These are phyloP conservation scores for Tethea ocularis DNA, from an alignment of 2,888 invertebrate genomes.

Conservation along the genomic window DNA sequence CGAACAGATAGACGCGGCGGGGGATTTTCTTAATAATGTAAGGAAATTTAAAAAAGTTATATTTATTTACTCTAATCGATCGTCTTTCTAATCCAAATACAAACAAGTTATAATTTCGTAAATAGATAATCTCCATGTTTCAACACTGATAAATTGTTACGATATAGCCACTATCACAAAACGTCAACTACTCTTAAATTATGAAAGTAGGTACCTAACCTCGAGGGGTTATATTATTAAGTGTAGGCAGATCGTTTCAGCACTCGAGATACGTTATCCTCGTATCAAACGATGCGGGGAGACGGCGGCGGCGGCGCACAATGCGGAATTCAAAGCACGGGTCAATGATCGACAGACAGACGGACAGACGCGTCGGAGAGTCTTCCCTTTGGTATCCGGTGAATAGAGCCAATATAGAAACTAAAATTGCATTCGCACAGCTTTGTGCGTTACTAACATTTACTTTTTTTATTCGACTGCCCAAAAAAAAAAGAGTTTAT, in stretches of 20 bases:
- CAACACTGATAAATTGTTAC: neutral
- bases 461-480: no score
- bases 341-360: slow-evolving; percentile 51
- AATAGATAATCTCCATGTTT: no score
- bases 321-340: slow-evolving; percentile 50
- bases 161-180: neutral
- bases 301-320: slow-evolving; percentile 27
- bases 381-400: slow-evolving; percentile 28
- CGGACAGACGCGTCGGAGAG: slow-evolving; percentile 29
- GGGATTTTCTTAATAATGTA: no score
- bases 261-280: slow-evolving; percentile 10
- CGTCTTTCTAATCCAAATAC: no score
- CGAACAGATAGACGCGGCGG: no score
- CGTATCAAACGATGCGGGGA: slow-evolving; percentile 31
- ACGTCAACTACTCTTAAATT: neutral
- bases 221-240: neutral
- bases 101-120: no score
- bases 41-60: no score
- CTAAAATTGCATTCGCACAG: neutral
- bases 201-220: neutral
- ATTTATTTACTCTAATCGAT: no score
- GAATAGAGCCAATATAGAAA: slow-evolving; percentile 9
- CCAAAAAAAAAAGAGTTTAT: no score
- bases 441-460: no score
- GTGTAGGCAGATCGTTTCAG: slow-evolving; percentile 1